Evolutionary conservation across 2,797 vertebrate genomes (phyloP).

Genomic region (Etheostoma perlongum): DNA sequence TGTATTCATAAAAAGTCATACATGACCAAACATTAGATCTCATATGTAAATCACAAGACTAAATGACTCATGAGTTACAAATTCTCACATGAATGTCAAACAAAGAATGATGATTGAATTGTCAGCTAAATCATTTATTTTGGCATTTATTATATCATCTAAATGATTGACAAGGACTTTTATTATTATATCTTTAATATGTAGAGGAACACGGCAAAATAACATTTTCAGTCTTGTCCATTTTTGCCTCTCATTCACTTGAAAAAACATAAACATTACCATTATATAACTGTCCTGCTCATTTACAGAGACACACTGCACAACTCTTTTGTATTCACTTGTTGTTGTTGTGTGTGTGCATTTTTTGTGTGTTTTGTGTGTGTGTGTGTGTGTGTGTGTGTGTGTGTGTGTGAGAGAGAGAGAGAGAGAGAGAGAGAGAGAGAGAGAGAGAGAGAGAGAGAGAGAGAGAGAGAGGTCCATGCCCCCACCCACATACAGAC

Average conservation of each 20-base stretch:
- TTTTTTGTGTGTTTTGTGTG: not conserved
- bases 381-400: not conserved
- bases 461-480: conserved; percentile 59
- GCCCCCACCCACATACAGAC: conserved; percentile 81
- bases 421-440: not conserved
- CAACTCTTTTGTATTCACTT: conserved; percentile 35
- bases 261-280: conserved; percentile 37
- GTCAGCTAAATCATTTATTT: conserved; percentile 7
- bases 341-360: not conserved
- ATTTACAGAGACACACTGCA: conserved; percentile 28
- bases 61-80: not conserved
- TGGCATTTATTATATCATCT: conserved; percentile 12
- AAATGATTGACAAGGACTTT: conserved; percentile 2
- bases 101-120: not conserved
- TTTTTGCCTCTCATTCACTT: conserved; percentile 37
- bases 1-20: conserved; percentile 3
- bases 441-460: conserved; percentile 48
- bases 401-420: conserved; percentile 7
- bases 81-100: conserved; percentile 13
- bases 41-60: too few relatives aligned
- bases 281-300: conserved; percentile 34
- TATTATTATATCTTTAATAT: conserved; percentile 3
- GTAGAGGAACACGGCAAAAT: conserved; percentile 7
- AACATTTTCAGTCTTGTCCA: conserved; percentile 15
- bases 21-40: not conserved